A percentile compares a stretch with the other conserved stretches of the same genome.
These are phyloP conservation scores for Euplexia lucipara DNA, from an alignment of 2,888 invertebrate genomes.

Conservation along the genomic window DNA sequence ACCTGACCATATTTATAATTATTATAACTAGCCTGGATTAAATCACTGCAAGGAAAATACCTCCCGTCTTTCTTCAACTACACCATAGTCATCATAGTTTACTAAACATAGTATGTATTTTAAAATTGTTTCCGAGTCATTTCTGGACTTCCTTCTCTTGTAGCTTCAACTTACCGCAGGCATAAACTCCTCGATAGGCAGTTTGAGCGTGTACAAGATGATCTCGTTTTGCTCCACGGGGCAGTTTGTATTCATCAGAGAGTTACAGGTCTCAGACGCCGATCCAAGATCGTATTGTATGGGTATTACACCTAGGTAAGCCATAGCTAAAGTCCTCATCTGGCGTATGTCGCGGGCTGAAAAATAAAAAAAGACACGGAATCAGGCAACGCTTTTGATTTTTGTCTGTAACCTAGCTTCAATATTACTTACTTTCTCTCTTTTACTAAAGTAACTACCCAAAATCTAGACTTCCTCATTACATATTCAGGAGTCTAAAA, in stretches of 20 bases:
- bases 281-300: conserved; percentile 63
- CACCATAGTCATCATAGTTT: no score
- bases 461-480: no score
- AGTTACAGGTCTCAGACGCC: conserved; percentile 72
- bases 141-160: neutral
- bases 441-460: no score
- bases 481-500: no score
- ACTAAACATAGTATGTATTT: no score
- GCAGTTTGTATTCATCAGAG: conserved; percentile 72
- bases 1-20: no score
- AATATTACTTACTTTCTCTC: neutral
- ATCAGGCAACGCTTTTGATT: neutral
- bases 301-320: conserved; percentile 51
- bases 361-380: conserved; percentile 26
- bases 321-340: conserved; percentile 72
- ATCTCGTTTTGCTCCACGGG: conserved; percentile 22
- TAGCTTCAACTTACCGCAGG: conserved; percentile 14
- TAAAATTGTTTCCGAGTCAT: no score
- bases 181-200: conserved; percentile 19
- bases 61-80: no score
- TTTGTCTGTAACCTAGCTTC: no score
- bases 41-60: no score
- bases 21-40: no score
- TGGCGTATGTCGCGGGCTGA: conserved; percentile 66
- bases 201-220: neutral